Evolutionary conservation across 1,140 invertebrate genomes (phyloP), one percentile per base, ranked within the genome.

Genomic region (Rhopalosiphum padi): DNA sequence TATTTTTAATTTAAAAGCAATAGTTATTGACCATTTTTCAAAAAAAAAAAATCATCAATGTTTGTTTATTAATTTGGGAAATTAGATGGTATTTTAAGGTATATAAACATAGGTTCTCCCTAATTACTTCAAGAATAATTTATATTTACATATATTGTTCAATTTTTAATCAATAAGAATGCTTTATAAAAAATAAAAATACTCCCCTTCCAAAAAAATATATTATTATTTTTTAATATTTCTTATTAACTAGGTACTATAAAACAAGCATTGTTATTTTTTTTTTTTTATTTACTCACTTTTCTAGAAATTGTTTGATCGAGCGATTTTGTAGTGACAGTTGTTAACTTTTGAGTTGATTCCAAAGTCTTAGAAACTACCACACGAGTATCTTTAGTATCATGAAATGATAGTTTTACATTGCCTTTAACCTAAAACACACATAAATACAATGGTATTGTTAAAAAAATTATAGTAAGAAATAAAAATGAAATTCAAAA

Each of bases 391-490:
- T 96, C 96, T 91, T 96, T 96, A 30, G 96, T 95, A 96, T 97
- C 97, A 21, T 95, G 94, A 94, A 98, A 96, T 95, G 96, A 95
- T 43, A 98, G 95, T 94, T 96, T 96, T 2, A 98, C 96, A 95
- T 97, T 97, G 30, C 95, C 97, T 95, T 96, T 95, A 3, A 96
- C 95, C 95, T 96, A 94, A 21, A 94, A 93, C 18, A 82, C 9
- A 51, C 2, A 55, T 21, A 94, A 55, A 41, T 46, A 48, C 22
- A 48, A 46, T 46, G 0, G 2, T 3, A 23, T n/a, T 35, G 0
- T 22, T 82, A 25, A 48, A 41, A 11, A 37, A 93, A 11, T 43
- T 35, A 2, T 88, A 6, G 41, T 41, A 41, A n/a, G 37, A 25
- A 41, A 68, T 30, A 68, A 60, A 41, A 37, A 48, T 22, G 6